These are phyloP conservation scores for Echinops telfairi DNA, from an alignment of 2,113 vertebrate species.

Conservation along the genomic window DNA sequence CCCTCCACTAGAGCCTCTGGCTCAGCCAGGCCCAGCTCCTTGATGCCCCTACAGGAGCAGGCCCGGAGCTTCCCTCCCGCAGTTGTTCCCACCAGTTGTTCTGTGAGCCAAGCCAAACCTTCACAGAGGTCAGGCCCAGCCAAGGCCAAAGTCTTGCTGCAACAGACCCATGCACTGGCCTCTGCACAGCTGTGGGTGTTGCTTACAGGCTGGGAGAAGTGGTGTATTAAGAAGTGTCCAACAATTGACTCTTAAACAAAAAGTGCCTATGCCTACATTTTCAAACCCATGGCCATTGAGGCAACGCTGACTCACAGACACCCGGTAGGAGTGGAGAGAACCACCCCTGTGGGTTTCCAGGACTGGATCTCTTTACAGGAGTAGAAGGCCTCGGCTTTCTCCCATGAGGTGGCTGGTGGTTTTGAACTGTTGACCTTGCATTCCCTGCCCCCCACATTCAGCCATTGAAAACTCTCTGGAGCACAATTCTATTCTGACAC, in stretches of 20 bases:
- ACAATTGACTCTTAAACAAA: not conserved
- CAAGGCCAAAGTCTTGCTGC: slow-evolving; percentile 21
- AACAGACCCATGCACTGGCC: not conserved
- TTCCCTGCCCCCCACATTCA: no score
- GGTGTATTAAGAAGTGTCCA: not conserved
- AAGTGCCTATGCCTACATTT: no score
- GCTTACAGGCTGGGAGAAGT: not conserved
- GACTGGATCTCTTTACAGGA: no score
- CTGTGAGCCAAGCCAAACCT: not conserved
- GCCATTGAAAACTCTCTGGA: no score
- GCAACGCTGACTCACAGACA: not conserved
- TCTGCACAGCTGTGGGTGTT: not conserved
- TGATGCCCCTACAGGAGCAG: not conserved
- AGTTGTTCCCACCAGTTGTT: not conserved
- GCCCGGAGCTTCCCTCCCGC: not conserved
- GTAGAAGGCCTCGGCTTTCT: no score
- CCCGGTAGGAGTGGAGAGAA: no score
- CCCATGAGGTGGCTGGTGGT: no score
- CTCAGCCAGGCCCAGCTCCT: not conserved
- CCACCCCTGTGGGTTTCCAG: no score
- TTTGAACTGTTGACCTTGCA: no score
- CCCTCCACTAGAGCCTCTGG: not conserved
- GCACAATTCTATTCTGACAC: no score
- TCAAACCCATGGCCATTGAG: not conserved
- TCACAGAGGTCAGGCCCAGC: not conserved